Evolutionary conservation across 2,797 vertebrate species (phyloP).

Genomic region (Nyctibius grandis): DNA sequence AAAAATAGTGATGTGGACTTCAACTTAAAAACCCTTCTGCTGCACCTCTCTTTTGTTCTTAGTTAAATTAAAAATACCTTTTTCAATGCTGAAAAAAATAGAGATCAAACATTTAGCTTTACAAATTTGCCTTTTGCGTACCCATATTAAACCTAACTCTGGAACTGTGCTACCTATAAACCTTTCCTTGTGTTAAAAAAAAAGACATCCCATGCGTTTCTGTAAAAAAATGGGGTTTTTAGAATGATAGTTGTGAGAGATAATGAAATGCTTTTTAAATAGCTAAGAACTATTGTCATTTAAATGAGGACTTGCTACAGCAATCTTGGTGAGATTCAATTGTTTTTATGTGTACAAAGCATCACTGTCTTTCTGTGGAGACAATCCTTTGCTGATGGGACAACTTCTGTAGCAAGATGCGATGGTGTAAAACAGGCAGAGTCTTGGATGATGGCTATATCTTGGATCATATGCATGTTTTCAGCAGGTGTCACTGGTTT

Average conservation of each 20-base stretch:
- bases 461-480: neutral
- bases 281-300: neutral
- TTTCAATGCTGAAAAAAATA: neutral
- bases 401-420: neutral
- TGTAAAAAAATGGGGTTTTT: neutral
- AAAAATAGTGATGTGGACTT: neutral
- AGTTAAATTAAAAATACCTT: neutral
- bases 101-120: neutral
- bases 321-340: neutral
- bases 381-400: neutral
- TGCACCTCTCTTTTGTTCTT: neutral
- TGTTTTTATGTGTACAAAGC: neutral
- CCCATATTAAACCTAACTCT: neutral
- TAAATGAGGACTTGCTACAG: neutral
- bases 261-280: neutral
- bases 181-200: neutral
- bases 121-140: neutral
- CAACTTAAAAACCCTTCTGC: neutral
- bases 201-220: neutral
- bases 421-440: neutral
- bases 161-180: neutral
- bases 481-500: neutral
- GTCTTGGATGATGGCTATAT: rapidly evolving
- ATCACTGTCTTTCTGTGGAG: neutral
- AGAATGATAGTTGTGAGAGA: neutral